phyloP scores from a whole-genome alignment of 2,113 vertebrate species.

The Spea bombifrons region DNA sequence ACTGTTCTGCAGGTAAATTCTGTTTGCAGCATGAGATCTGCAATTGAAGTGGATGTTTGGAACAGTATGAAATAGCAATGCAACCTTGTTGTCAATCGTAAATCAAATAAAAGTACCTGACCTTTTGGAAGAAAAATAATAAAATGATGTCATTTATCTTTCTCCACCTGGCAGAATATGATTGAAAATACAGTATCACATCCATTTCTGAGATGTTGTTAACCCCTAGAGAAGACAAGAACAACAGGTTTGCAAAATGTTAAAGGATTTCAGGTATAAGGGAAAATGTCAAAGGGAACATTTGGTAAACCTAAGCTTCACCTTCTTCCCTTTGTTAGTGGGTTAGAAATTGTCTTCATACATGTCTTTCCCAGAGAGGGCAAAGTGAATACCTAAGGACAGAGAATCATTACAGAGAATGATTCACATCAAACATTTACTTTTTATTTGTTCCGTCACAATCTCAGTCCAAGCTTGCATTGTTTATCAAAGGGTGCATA shows the following conservation, averaged over 20 bases:
- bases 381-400: background rate
- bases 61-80: background rate
- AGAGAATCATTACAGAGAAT: background rate
- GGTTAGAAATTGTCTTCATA: background rate
- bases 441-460: background rate
- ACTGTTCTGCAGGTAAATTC: background rate
- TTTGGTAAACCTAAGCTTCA: conserved; percentile 4
- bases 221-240: background rate
- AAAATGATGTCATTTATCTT: conserved; percentile 24
- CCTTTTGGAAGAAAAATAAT: conserved; percentile 26
- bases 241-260: background rate
- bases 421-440: conserved; percentile 28
- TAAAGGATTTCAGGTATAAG: conserved; percentile 4
- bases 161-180: background rate
- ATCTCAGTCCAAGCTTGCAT: background rate
- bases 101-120: conserved; percentile 36
- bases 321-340: conserved; percentile 1
- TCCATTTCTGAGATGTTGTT: conserved; percentile 5
- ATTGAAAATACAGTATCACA: background rate
- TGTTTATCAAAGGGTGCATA: conserved; percentile 4
- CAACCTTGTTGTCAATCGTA: conserved; percentile 19
- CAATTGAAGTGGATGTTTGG: conserved; percentile 1
- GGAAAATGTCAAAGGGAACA: conserved; percentile 7
- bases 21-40: background rate
- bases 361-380: background rate